Evolutionary conservation across 2,888 invertebrate genomes (phyloP), one percentile per base, ranked within the genome.

Genomic region (Synergus itoensis): DNA sequence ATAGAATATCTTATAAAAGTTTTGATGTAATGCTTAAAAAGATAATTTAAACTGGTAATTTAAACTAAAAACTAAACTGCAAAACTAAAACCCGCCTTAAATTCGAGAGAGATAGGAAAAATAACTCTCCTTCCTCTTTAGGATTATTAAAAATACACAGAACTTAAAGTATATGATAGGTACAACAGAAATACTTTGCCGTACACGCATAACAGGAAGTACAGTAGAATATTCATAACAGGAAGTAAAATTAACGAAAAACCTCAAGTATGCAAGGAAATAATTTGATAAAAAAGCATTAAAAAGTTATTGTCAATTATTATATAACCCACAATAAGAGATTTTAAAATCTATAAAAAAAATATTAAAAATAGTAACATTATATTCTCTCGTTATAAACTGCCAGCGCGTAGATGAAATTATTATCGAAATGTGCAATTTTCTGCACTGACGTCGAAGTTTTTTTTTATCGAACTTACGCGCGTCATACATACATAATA

Each of bases 181-280:
- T 36, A 12, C 4, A 48, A 69, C 69, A 48, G 21, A 69, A 69
- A 69, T 45, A 67, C 45, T 67, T 67, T 12, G 36, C 5, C 16
- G 43, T 67, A 48, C 48, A 21, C 16, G 14, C 48, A n/a, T 40
- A 28, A 28, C 28, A 28, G 1, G 28, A 1, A 1, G 28, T 28
- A 28, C 28, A 28, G 3, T n/a, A n/a, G n/a, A n/a, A n/a, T 28
- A 28, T 65, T 40, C 41, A 8, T 11, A 65, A 18, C 65, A 62
- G 18, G 11, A n/a, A 65, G 9, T 48, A 69, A 69, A 69, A 69
- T 69, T 69, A 69, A 48, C 69, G 69, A 48, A 69, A 21, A 9
- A 43, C 9, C 18, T 62, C 4, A 62, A 28, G 14, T 28, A 28
- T 62, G 28, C 62, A 28, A 12, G 62, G 28, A 28, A 28, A 28